Base-by-base conservation (phyloP, 2,888 invertebrate genomes). In the Lepetodrilus schrolli region DNA sequence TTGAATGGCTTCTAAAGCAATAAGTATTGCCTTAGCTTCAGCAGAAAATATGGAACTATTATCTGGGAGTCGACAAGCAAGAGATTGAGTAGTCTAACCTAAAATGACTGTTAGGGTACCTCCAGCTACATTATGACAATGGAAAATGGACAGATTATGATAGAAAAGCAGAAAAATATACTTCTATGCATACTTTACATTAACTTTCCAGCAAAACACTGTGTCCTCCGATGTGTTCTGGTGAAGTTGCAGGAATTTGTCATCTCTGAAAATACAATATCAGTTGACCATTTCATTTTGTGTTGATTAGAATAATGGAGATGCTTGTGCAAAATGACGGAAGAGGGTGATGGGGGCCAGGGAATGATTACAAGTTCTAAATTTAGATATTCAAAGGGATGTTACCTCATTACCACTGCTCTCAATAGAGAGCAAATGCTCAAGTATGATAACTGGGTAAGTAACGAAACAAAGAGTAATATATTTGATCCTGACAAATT, bases 161-260 rank as follows among this genome's bases (percentile, higher is more conserved):
- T 43, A 17, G 13, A 10, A 43, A 43, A 43, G 43, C 13, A 3
- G 17, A 17, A 43, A 43, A 43, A 17, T 4, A 43, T 1, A 50
- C 23, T 21, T 4, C 21, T 10, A 34, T 1, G 10, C 20, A 20
- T 78, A 89, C 88, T 84, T 85, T 8, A 88, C 76, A 21, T 83
- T 81, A 23, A 89, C 80, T 30, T 80, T 78, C 88, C 88, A 89
- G 23, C 80, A 75, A 75, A 89, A 89, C 20, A 82, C 78, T 5
- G 88, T 88, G 17, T 86, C 83, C 58, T 81, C 84, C 36, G 80
- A 81, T 0, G 83, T 79, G 4, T 79, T 84, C 23, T 78, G 77
- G 73, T 88, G 83, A 7, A 86, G 76, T 36, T 83, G 79, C 36
- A 89, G 78, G 74, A 88, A 88, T 50, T 82, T 83, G 21, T 68